Evolutionary conservation across 2,888 invertebrate species (phyloP).

Genomic region (Hirtodrosophila duncani): DNA sequence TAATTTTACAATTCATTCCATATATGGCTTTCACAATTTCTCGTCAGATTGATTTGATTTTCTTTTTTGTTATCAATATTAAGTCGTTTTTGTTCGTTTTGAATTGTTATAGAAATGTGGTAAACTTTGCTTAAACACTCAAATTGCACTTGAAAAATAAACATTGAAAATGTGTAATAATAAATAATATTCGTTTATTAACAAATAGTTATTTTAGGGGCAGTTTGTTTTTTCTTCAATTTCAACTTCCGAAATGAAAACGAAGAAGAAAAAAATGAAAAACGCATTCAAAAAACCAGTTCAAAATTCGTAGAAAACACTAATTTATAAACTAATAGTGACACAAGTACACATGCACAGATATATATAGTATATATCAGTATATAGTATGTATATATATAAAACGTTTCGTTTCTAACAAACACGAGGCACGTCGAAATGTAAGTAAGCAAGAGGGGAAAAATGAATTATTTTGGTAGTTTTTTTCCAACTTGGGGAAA

Average conservation of each 20-base stretch:
- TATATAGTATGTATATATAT: conserved; percentile 54
- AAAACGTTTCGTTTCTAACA: conserved; percentile 72
- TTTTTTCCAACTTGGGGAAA: conserved; percentile 60
- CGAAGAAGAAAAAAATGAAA: conserved; percentile 6
- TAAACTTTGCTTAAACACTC: conserved; percentile 55
- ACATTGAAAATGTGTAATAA: conserved; percentile 29
- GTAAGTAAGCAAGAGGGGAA: conserved; percentile 61
- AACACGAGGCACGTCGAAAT: conserved; percentile 73
- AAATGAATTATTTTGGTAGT: conserved; percentile 48
- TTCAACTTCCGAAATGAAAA: conserved; percentile 8
- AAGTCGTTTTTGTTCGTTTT: conserved; percentile 25
- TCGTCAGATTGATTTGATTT: conserved; percentile 27
- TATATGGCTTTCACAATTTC: too few relatives aligned
- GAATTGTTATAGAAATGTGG: conserved; percentile 33
- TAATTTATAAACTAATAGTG: conserved; percentile 55
- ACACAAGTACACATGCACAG: conserved; percentile 43
- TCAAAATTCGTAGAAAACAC: conserved; percentile 37
- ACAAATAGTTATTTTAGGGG: conserved; percentile 24
- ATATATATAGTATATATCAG: conserved; percentile 33
- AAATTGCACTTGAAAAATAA: conserved; percentile 47
- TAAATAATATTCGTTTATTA: too few relatives aligned
- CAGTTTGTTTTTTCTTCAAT: conserved; percentile 45
- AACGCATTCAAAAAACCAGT: conserved; percentile 41
- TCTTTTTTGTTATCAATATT: conserved; percentile 9
- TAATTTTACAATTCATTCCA: conserved; percentile 26